phyloP scores from a whole-genome alignment of 2,888 invertebrate species.

The Drosophila nr. fundita region DNA sequence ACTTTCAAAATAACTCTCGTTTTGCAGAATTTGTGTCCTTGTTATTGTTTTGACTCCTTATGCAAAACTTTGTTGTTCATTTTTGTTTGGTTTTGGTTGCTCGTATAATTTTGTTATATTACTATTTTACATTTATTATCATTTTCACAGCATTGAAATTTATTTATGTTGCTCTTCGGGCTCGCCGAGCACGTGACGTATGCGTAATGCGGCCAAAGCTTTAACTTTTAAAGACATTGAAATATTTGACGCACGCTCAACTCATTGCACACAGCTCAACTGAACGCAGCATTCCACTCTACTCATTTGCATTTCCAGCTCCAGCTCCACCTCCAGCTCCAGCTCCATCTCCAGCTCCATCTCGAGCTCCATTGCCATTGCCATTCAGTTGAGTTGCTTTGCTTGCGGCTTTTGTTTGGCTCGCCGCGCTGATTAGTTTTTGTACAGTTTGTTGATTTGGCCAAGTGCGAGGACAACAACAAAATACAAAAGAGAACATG shows the following conservation, averaged over 20 bases:
- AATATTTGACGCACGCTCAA: slow-evolving; percentile 1
- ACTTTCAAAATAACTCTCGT: slow-evolving; percentile 36
- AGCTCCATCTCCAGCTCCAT: slow-evolving; percentile 13
- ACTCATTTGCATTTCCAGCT: slow-evolving; percentile 26
- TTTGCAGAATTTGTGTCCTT: slow-evolving; percentile 64
- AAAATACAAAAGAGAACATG: slow-evolving; percentile 9
- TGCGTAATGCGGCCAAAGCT: slow-evolving; percentile 45
- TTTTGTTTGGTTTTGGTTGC: slow-evolving; percentile 50
- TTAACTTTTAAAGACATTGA: slow-evolving; percentile 56
- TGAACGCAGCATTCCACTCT: background rate
- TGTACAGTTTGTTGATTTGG: slow-evolving; percentile 58
- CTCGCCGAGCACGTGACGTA: slow-evolving; percentile 56
- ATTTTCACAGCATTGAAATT: slow-evolving; percentile 77
- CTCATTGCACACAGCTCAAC: slow-evolving; percentile 1
- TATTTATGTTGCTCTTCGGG: slow-evolving; percentile 59
- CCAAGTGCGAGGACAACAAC: slow-evolving; percentile 38
- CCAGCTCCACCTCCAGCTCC: slow-evolving; percentile 18
- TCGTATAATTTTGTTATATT: slow-evolving; percentile 69
- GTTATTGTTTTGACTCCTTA: slow-evolving; percentile 81
- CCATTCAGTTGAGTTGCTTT: slow-evolving; percentile 39
- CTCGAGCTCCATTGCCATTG: slow-evolving; percentile 11
- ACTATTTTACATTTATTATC: slow-evolving; percentile 80
- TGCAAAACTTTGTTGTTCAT: slow-evolving; percentile 75
- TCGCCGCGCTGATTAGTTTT: slow-evolving; percentile 71
- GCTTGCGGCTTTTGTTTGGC: slow-evolving; percentile 56